Conservation (phyloP, 53 echinoderm and acorn worm genomes). For the Stichopus horrens region DNA sequence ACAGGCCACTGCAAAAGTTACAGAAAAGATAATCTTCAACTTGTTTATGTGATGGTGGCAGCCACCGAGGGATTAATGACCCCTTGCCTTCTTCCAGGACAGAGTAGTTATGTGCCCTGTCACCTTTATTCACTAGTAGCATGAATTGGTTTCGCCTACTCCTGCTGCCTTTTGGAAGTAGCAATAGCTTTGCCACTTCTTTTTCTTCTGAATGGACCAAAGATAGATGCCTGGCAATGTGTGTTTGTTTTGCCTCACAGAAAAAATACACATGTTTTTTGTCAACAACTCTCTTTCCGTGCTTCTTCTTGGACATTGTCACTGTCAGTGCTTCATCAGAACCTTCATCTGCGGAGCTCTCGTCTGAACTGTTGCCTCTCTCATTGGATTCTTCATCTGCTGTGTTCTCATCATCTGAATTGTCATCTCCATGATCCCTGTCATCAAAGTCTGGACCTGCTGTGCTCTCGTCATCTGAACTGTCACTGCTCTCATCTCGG, state of each 20-base stretch:
- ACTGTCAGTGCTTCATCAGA: not conserved
- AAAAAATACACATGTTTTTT: not conserved
- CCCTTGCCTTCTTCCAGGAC: conserved; percentile 20
- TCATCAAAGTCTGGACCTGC: too few relatives aligned
- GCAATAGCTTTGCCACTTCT: not conserved
- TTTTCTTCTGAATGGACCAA: not conserved
- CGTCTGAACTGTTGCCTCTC: too few relatives aligned
- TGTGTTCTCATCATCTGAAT: too few relatives aligned
- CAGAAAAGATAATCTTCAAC: conserved; percentile 28
- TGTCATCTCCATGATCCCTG: too few relatives aligned
- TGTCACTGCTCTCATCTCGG: too few relatives aligned
- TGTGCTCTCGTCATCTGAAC: too few relatives aligned
- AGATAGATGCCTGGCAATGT: not conserved
- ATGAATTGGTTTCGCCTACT: not conserved
- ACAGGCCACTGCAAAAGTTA: conserved; percentile 27
- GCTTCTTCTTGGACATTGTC: conserved; percentile 19
- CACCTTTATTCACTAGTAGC: conserved; percentile 24
- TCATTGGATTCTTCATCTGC: too few relatives aligned
- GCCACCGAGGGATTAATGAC: not conserved
- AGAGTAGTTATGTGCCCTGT: conserved; percentile 2
- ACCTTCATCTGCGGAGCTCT: too few relatives aligned
- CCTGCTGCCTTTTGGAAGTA: not conserved
- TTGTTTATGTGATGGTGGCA: not conserved
- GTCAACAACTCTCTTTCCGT: conserved; percentile 22
- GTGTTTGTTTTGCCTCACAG: not conserved